Base-by-base conservation (phyloP, 2,797 vertebrate species). In the Caiman crocodilus region DNA sequence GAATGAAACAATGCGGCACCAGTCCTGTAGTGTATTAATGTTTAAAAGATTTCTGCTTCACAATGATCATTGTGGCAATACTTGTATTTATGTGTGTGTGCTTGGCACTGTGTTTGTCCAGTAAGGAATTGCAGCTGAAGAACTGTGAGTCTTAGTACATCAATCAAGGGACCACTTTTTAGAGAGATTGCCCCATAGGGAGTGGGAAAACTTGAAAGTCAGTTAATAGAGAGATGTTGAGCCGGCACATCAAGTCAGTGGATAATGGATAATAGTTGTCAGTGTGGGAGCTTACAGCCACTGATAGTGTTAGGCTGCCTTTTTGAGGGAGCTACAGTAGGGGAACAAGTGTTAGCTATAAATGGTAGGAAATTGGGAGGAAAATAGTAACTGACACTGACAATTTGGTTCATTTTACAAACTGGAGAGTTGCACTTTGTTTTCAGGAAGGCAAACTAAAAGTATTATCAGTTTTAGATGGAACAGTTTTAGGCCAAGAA, bases 231-330 rank as follows among this genome's bases (percentile, higher is more conserved):
- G 35, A 89, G 89, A 94, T 88, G 87, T 81, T 88, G 76, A 96
- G 60, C 69, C 89, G 93, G 76, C 86, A 78, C 82, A 80, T 92
- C 83, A 91, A 94, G 76, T 85, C 82, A 76, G 84, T 92, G 76
- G 65, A 83, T 96, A 94, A 94, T 35, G 85, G 88, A 86, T 93
- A 90, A 82, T 80, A 77, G 93, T 96, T 96, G 85, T 96, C 93
- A 96, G 17, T 80, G 17, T 59, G 74, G 91, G 79, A 94, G 61
- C 73, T 94, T 97, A 89, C 71, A 91, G 88, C 67, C 87, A 74
- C 79, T 95, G 81, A 90, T 71, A 92, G 75, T 30, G 76, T 79
- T 75, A 94, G 60, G 90, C 81, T 90, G 81, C 28, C 84, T 84
- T 94, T 95, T 77, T 85, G 75, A 95, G 42, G 3, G 78, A 90